phyloP scores from a whole-genome alignment of 2,113 vertebrate species.

The Microcebus ravelobensis region DNA sequence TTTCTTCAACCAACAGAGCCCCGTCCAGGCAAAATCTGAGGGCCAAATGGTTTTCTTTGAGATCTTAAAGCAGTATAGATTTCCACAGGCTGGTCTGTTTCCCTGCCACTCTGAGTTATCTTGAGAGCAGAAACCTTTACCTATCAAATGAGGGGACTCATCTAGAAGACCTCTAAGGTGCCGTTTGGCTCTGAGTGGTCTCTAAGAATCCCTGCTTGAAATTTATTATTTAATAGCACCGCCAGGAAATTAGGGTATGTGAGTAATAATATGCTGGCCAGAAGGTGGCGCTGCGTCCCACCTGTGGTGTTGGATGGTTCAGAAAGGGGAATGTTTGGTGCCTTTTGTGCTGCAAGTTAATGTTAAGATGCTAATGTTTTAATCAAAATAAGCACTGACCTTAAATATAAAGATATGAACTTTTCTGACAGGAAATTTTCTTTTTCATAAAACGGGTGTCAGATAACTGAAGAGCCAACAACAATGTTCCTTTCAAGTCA shows the following conservation, averaged over 20 bases:
- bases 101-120: background rate
- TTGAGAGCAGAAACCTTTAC: background rate
- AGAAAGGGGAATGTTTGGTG: background rate
- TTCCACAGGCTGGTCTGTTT: background rate
- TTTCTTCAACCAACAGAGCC: background rate
- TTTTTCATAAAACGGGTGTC: conserved; percentile 32
- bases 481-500: background rate
- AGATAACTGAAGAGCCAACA: background rate
- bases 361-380: conserved; percentile 45
- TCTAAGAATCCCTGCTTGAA: background rate
- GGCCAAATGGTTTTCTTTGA: background rate
- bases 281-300: conserved; percentile 48
- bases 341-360: conserved; percentile 28
- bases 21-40: background rate
- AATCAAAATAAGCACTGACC: conserved; percentile 53
- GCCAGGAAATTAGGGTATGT: background rate
- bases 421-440: conserved; percentile 4
- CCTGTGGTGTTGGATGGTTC: background rate
- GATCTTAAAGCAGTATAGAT: background rate
- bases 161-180: background rate
- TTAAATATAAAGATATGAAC: background rate
- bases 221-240: background rate
- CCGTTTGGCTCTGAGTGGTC: background rate
- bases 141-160: background rate
- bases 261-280: background rate